Evolutionary conservation across 2,113 vertebrate species (phyloP), one percentile per base, ranked within the genome.

Genomic region (Tauraco erythrolophus): DNA sequence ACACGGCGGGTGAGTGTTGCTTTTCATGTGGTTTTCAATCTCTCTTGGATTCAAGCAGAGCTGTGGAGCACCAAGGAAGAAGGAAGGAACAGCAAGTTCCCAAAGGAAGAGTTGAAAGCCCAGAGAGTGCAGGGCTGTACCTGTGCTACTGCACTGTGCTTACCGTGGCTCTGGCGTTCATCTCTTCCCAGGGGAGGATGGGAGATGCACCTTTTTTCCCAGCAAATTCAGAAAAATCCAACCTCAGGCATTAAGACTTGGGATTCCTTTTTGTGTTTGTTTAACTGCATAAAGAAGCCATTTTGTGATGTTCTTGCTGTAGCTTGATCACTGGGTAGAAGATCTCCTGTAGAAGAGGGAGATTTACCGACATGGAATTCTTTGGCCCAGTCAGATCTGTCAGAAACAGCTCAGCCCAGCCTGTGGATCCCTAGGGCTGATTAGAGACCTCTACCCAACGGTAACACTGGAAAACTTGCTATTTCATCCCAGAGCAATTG

Each of bases 21-120:
- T 93, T 88, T 95, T 96, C 62, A 39, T 92, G 84, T 82, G 93
- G 88, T 88, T 92, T 92, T 92, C 66, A 62, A 27, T 72, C 83
- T 81, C 71, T 79, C 30, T 93, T 50, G 93, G 41, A 79, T 88
- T 93, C 2, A 2, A 69, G 48, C 48, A 78, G 43, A 71, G 45
- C 56, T 81, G 76, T 95, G 81, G 82, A 84, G 65, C 81, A 76
- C 72, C 70, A 75, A 79, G 66, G 78, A 65, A 76, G 51, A n/a
- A n/a, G 70, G 68, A 90, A 72, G 61, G 70, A 48, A 30, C 78
- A 81, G 48, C 48, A 25, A 54, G 25, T 54, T 93, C 39, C 61
- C 77, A 84, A 43, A 92, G 54, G 68, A 89, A 48, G 19, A 28
- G n/a, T 62, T 62, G 46, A 89, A 84, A 68, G 37, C 48, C 37